A percentile compares a stretch with the other conserved stretches of the same genome.
These are phyloP conservation scores for Oreortyx pictus DNA, from an alignment of 2,797 vertebrate genomes.

Conservation along the genomic window DNA sequence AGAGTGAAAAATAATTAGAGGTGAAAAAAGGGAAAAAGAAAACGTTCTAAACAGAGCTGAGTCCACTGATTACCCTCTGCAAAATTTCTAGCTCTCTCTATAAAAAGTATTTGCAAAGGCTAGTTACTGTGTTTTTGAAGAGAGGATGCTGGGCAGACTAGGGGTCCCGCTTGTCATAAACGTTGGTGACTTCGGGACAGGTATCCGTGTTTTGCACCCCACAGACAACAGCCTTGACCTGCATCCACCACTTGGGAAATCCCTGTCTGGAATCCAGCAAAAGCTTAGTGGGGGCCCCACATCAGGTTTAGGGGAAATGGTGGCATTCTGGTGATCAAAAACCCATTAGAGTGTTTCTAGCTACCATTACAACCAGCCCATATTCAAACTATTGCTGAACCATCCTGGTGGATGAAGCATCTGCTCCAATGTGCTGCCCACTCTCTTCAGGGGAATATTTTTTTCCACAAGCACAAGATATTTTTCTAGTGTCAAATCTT, in stretches of 20 bases:
- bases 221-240: fast-evolving
- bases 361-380: neutral
- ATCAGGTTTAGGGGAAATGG: neutral
- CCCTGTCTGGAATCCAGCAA: neutral
- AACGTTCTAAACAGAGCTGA: neutral
- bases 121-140: neutral
- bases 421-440: neutral
- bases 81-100: neutral
- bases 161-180: neutral
- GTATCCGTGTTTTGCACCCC: neutral
- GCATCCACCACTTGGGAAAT: neutral
- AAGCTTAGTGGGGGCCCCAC: neutral
- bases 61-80: neutral
- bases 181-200: neutral
- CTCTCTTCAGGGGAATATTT: neutral
- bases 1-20: slow-evolving; percentile 10
- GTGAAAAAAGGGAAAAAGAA: neutral
- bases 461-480: neutral
- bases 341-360: neutral
- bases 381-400: neutral
- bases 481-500: neutral
- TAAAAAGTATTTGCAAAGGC: neutral
- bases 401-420: neutral
- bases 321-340: neutral
- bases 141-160: neutral